Evolutionary conservation across 1,140 invertebrate species (phyloP).

Genomic region (Holcopasites calliopsidis): DNA sequence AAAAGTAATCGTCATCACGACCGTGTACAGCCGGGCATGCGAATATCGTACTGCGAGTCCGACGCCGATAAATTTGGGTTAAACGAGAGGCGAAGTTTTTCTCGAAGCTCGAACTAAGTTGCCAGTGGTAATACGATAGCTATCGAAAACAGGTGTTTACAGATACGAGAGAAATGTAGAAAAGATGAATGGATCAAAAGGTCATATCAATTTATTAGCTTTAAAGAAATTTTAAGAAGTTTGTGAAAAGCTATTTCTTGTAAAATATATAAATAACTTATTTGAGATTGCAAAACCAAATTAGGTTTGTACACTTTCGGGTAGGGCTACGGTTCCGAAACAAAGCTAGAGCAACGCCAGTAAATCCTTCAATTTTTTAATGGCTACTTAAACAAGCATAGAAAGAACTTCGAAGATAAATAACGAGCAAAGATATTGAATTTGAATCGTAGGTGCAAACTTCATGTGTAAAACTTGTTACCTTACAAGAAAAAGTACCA

Average conservation of each 20-base stretch:
- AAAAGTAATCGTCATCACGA: too few species aligned
- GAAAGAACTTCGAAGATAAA: not conserved
- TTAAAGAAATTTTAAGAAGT: too few species aligned
- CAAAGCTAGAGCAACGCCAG: not conserved
- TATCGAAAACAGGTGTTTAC: not conserved
- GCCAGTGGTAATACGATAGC: not conserved
- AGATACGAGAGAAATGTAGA: not conserved
- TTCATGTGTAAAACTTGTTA: not conserved
- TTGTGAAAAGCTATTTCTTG: too few species aligned
- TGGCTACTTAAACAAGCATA: not conserved
- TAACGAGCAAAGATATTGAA: not conserved
- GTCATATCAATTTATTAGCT: too few species aligned
- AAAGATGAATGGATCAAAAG: too few species aligned
- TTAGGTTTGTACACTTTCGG: not conserved
- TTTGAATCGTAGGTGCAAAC: not conserved
- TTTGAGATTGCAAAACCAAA: not conserved
- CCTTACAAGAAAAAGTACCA: too few species aligned
- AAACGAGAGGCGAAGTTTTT: constrained; percentile 28
- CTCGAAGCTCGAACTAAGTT: constrained; percentile 20
- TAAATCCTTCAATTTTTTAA: not conserved
- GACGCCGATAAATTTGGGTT: constrained; percentile 9
- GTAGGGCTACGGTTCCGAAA: not conserved
- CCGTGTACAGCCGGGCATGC: not conserved
- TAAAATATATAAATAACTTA: too few species aligned
- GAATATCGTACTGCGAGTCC: not conserved